phyloP scores from a whole-genome alignment of 2,113 vertebrate genomes.

The Corythaixoides concolor region DNA sequence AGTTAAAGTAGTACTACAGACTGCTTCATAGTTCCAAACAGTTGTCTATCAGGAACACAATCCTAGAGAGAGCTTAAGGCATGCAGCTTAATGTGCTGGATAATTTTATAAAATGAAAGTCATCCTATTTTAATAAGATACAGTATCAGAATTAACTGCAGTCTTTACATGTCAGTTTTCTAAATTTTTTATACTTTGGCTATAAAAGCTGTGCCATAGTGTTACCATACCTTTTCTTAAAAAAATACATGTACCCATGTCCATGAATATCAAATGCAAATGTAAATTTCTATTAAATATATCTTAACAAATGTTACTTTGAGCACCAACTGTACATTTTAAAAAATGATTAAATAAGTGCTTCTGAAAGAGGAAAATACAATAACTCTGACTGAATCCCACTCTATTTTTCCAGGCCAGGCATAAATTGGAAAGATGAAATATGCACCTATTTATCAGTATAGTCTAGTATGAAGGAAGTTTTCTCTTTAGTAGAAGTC shows the following conservation, averaged over 20 bases:
- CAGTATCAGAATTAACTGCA: slow-evolving; percentile 69
- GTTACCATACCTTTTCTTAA: slow-evolving; percentile 82
- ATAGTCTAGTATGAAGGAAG: not conserved
- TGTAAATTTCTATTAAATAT: slow-evolving; percentile 81
- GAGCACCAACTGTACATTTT: slow-evolving; percentile 81
- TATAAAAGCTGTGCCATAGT: slow-evolving; percentile 81
- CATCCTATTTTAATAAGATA: slow-evolving; percentile 69
- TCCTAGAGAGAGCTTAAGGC: slow-evolving; percentile 79
- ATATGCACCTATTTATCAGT: slow-evolving; percentile 30
- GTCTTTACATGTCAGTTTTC: slow-evolving; percentile 77
- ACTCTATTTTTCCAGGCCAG: slow-evolving; percentile 57
- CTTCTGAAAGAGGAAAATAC: slow-evolving; percentile 75
- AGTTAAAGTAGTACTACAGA: slow-evolving; percentile 73
- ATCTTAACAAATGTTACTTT: slow-evolving; percentile 79
- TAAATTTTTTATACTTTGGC: slow-evolving; percentile 76
- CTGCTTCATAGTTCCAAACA: slow-evolving; percentile 70
- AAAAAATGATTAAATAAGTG: slow-evolving; percentile 79
- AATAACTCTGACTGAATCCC: slow-evolving; percentile 48
- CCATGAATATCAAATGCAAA: slow-evolving; percentile 81
- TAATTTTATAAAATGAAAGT: slow-evolving; percentile 76
- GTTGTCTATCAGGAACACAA: slow-evolving; percentile 59
- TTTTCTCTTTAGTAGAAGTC: not conserved
- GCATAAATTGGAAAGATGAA: slow-evolving; percentile 21
- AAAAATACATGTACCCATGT: slow-evolving; percentile 85
- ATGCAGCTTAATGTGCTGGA: slow-evolving; percentile 73